phyloP scores from a whole-genome alignment of 2,888 invertebrate genomes.

The Sesamia inferens region DNA sequence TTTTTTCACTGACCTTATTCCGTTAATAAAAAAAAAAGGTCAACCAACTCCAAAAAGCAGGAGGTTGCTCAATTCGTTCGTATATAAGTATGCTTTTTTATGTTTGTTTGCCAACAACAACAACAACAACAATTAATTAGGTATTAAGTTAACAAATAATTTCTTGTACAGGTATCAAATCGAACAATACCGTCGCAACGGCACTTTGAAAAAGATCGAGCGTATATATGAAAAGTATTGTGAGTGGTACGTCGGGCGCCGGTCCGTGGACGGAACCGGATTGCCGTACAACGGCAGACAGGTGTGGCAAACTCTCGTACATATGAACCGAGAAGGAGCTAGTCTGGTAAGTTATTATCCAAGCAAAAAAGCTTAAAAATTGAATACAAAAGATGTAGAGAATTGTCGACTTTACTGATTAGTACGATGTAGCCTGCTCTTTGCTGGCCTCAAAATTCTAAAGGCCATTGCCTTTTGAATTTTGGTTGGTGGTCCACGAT shows the following conservation, averaged over 20 bases:
- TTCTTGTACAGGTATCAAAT: conserved; percentile 89
- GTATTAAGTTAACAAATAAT: no score
- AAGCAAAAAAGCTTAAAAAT: background rate
- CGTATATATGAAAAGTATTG: conserved; percentile 91
- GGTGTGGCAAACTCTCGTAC: conserved; percentile 92
- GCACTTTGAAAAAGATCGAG: conserved; percentile 91
- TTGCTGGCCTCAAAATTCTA: background rate
- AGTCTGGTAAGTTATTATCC: conserved; percentile 72
- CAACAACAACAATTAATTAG: no score
- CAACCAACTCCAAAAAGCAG: no score
- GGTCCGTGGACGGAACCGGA: conserved; percentile 70
- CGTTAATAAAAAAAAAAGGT: no score
- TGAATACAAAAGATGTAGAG: background rate
- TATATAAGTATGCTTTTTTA: no score
- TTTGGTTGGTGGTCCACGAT: no score
- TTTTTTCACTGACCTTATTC: background rate
- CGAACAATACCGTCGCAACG: conserved; percentile 91
- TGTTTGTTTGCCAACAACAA: no score
- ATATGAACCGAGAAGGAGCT: conserved; percentile 89
- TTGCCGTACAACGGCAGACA: conserved; percentile 91
- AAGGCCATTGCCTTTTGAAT: no score
- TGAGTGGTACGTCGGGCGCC: conserved; percentile 90
- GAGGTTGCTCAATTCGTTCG: no score
- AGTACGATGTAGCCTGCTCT: no score
- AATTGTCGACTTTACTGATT: background rate